These are phyloP conservation scores for Drosophila takahashii DNA, from an alignment of 1,140 invertebrate genomes.

Conservation along the genomic window DNA sequence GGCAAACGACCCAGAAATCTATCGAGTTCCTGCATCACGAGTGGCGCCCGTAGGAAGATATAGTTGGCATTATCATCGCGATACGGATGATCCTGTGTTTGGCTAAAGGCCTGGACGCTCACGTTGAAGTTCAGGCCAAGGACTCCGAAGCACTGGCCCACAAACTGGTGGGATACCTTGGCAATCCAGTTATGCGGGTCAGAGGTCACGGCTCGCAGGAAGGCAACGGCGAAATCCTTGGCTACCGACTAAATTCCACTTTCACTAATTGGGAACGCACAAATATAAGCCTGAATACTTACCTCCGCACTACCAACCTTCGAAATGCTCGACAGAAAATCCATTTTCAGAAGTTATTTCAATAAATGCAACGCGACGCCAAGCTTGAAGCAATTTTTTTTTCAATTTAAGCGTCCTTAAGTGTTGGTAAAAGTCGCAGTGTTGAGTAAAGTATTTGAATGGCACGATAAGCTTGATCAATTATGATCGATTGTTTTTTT, in stretches of 20 bases:
- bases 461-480: background rate
- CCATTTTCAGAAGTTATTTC: conserved; percentile 20
- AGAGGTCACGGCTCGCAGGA: conserved; percentile 26
- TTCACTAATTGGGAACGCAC: background rate
- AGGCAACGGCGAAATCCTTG: conserved; percentile 20
- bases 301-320: conserved; percentile 35
- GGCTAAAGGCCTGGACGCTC: conserved; percentile 23
- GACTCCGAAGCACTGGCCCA: conserved; percentile 52
- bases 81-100: conserved; percentile 41
- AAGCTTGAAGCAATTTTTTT: background rate
- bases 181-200: conserved; percentile 45
- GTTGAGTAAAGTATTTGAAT: background rate
- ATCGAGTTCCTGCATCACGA: conserved; percentile 35
- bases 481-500: conserved; percentile 3
- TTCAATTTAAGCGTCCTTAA: background rate
- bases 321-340: conserved; percentile 46
- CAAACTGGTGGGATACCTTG: conserved; percentile 50
- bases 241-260: conserved; percentile 12
- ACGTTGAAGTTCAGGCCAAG: conserved; percentile 54
- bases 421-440: conserved; percentile 10
- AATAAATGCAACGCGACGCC: background rate
- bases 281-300: background rate
- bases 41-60: conserved; percentile 30
- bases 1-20: conserved; percentile 39
- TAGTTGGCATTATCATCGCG: conserved; percentile 47